These are phyloP conservation scores for Noctua fimbriata DNA, from an alignment of 2,888 invertebrate genomes.

Conservation along the genomic window DNA sequence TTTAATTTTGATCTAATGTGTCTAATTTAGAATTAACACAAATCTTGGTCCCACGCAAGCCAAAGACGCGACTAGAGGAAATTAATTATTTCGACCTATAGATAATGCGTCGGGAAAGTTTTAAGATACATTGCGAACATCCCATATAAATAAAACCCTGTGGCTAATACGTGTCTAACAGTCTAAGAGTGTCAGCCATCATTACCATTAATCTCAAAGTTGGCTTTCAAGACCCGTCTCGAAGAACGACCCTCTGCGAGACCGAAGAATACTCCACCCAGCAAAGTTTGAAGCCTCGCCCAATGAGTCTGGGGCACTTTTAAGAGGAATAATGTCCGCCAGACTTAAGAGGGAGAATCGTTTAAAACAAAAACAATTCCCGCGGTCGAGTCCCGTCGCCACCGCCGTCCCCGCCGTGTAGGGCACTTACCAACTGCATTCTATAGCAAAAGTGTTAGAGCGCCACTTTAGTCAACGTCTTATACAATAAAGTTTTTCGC, in stretches of 20 bases:
- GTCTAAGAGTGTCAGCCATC: conserved; percentile 50
- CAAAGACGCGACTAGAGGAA: conserved; percentile 37
- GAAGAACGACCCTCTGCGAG: conserved; percentile 35
- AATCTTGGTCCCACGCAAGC: conserved; percentile 20
- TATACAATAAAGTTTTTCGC: conserved; percentile 31
- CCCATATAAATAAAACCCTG: conserved; percentile 60
- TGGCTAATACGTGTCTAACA: conserved; percentile 62
- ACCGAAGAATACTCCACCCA: conserved; percentile 50
- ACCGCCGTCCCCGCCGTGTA: conserved; percentile 5
- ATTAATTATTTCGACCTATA: conserved; percentile 54
- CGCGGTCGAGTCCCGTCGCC: conserved; percentile 34
- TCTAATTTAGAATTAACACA: conserved; percentile 32
- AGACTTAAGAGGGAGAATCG: conserved; percentile 41
- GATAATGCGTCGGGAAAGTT: conserved; percentile 56
- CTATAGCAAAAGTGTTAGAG: conserved; percentile 52
- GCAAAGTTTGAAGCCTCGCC: conserved; percentile 58
- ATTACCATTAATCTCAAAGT: conserved; percentile 66
- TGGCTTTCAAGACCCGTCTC: conserved; percentile 56
- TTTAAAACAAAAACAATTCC: conserved; percentile 62
- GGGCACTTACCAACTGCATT: conserved; percentile 57
- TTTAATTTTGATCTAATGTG: conserved; percentile 14
- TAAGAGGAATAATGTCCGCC: conserved; percentile 53
- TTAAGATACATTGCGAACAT: conserved; percentile 51
- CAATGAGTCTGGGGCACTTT: conserved; percentile 53
- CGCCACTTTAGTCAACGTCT: conserved; percentile 50